These are phyloP conservation scores for Castor canadensis DNA, from an alignment of 2,113 vertebrate genomes.

Conservation along the genomic window DNA sequence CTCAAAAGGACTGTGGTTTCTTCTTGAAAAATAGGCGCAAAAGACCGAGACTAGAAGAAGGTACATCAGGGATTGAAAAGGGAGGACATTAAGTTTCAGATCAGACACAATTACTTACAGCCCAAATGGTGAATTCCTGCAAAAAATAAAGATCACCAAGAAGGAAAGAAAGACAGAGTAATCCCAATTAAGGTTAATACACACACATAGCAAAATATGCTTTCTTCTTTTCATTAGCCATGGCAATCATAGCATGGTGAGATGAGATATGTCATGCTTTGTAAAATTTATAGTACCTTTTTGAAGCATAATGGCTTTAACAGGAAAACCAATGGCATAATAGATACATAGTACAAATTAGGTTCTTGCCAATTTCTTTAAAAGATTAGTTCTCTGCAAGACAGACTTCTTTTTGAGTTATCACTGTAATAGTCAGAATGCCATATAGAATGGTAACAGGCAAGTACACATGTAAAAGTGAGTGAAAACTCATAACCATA, in stretches of 20 bases:
- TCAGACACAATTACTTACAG: conserved; percentile 95
- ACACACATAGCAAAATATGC: conserved; percentile 23
- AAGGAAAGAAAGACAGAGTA: conserved; percentile 90
- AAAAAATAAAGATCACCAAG: conserved; percentile 91
- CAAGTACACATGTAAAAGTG: conserved; percentile 9
- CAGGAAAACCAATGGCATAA: conserved; percentile 12
- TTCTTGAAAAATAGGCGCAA: conserved; percentile 78
- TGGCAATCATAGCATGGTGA: background rate
- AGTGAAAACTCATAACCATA: background rate
- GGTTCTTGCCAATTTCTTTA: conserved; percentile 27
- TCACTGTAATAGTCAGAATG: background rate
- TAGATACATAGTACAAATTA: conserved; percentile 37
- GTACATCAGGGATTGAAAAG: conserved; percentile 81
- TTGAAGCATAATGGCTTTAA: conserved; percentile 28
- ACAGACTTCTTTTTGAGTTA: conserved; percentile 22
- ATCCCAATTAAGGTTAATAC: conserved; percentile 79
- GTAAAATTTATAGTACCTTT: background rate
- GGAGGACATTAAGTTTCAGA: conserved; percentile 79
- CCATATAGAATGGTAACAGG: background rate
- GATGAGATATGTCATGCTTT: conserved; percentile 26
- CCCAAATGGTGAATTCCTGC: conserved; percentile 95
- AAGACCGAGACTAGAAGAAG: conserved; percentile 83
- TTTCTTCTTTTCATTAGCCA: background rate
- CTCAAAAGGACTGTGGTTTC: conserved; percentile 80
- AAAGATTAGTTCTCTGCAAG: conserved; percentile 5